Evolutionary conservation across 2,888 invertebrate genomes (phyloP).

Genomic region (Bugulina stolonifera): DNA sequence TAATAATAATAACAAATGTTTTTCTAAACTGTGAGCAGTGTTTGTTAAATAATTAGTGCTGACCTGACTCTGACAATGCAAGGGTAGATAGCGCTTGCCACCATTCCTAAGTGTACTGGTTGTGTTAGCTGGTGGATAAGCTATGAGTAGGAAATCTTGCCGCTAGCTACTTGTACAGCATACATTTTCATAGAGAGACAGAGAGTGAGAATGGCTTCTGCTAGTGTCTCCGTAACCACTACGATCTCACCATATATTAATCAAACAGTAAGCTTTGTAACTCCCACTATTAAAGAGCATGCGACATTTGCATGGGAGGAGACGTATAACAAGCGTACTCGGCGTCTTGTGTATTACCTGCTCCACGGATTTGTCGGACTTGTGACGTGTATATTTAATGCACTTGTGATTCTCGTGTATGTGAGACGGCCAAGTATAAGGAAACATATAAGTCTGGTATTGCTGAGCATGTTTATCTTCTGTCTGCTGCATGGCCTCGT

Average conservation of each 20-base stretch:
- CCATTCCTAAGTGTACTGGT: too few species aligned
- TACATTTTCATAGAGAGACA: too few species aligned
- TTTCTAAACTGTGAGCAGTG: too few species aligned
- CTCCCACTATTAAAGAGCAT: neutral
- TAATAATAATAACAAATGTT: too few species aligned
- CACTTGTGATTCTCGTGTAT: neutral
- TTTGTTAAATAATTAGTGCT: too few species aligned
- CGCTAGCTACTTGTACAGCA: too few species aligned
- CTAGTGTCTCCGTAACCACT: neutral
- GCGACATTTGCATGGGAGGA: neutral
- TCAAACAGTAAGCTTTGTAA: neutral
- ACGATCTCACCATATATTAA: neutral
- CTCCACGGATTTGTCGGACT: neutral
- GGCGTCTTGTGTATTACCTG: neutral
- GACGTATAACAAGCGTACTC: neutral
- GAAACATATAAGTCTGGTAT: neutral
- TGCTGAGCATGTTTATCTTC: neutral
- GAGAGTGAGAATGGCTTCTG: too few species aligned
- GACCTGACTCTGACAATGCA: too few species aligned
- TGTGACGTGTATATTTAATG: neutral
- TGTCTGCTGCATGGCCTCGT: neutral
- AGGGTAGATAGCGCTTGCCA: too few species aligned
- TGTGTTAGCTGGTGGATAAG: too few species aligned
- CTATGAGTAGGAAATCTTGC: too few species aligned
- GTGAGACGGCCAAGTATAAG: neutral